phyloP scores from a whole-genome alignment of 2,888 invertebrate genomes.

The Zonitis immaculata region DNA sequence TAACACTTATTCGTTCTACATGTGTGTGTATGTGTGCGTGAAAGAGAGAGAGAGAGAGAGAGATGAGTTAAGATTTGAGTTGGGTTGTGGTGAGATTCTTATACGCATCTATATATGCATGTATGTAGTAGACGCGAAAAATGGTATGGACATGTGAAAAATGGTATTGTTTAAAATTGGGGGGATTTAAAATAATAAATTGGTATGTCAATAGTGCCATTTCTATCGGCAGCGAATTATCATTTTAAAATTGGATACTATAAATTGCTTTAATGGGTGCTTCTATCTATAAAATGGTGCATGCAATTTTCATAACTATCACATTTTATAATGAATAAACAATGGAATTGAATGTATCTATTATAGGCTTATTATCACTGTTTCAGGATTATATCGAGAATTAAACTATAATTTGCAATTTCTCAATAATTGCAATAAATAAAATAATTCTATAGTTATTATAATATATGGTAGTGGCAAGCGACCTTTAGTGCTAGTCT shows the following conservation, averaged over 20 bases:
- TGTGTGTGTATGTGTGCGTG: background rate
- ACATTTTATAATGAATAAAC: too few species aligned
- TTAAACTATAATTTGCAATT: too few species aligned
- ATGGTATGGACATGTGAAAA: background rate
- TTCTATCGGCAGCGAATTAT: constrained; percentile 8
- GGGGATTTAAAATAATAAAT: constrained; percentile 18
- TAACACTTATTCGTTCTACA: constrained; percentile 6
- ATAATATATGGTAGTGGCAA: constrained; percentile 17
- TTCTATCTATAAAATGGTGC: background rate
- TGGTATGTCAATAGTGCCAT: constrained; percentile 5
- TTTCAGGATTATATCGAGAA: too few species aligned
- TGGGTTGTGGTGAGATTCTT: constrained; percentile 13
- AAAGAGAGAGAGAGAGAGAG: too few species aligned
- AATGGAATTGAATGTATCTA: too few species aligned
- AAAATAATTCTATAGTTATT: too few species aligned
- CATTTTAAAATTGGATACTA: constrained; percentile 10
- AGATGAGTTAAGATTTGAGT: background rate
- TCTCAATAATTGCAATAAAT: too few species aligned
- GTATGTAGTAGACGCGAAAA: background rate
- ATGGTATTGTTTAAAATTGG: constrained; percentile 10
- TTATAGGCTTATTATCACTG: too few species aligned
- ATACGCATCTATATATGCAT: constrained; percentile 1
- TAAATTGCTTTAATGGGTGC: constrained; percentile 10
- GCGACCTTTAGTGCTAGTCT: constrained; percentile 28
- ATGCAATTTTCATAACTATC: too few species aligned